phyloP scores from a whole-genome alignment of 2,797 vertebrate genomes.

The Australoheros facetus region DNA sequence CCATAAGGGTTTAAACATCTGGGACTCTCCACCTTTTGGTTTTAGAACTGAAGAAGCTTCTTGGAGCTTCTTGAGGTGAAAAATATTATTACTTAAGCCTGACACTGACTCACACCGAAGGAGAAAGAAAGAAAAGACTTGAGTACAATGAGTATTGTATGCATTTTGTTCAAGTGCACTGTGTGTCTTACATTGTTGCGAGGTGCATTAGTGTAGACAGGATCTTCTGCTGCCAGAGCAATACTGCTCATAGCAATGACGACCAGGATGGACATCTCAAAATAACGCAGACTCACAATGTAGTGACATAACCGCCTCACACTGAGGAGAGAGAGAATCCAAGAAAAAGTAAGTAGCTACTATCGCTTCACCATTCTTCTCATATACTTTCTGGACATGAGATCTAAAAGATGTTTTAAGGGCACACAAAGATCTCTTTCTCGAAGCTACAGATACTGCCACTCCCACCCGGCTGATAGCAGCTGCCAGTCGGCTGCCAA shows the following conservation, averaged over 20 bases:
- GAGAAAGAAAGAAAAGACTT: not conserved
- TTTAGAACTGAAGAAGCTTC: too few relatives aligned
- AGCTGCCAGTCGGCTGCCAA: too few relatives aligned
- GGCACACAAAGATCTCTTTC: not conserved
- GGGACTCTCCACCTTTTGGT: too few relatives aligned
- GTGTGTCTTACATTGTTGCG: constrained; percentile 88
- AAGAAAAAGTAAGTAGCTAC: not conserved
- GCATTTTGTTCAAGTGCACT: not conserved
- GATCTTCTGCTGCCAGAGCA: constrained; percentile 94
- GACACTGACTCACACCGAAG: too few relatives aligned
- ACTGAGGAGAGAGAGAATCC: constrained; percentile 66
- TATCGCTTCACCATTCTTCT: not conserved
- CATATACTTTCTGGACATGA: not conserved
- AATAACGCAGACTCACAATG: constrained; percentile 93
- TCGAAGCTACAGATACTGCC: too few relatives aligned
- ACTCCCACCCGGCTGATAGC: too few relatives aligned
- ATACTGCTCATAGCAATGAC: constrained; percentile 97
- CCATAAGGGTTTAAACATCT: too few relatives aligned
- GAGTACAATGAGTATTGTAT: not conserved
- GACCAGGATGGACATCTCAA: constrained; percentile 96
- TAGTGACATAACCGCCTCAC: constrained; percentile 93
- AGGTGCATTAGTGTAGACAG: constrained; percentile 88
- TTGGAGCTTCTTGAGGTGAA: too few relatives aligned
- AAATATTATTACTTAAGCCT: too few relatives aligned
- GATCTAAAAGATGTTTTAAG: not conserved